Conservation (phyloP, 2,797 vertebrate genomes). For the Gila robusta region DNA sequence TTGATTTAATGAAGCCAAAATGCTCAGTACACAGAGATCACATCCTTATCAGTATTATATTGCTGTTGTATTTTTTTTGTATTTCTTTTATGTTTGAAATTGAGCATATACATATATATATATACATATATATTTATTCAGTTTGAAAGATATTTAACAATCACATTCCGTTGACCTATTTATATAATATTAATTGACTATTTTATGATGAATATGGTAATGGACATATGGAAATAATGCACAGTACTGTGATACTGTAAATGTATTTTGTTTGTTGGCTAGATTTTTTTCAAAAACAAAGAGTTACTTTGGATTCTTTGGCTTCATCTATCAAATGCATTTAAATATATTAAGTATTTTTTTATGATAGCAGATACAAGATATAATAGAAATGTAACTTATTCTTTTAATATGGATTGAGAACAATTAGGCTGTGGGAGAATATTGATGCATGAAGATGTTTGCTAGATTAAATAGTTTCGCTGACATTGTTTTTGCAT, state of each 20-base stretch:
- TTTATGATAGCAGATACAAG: not conserved
- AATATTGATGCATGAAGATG: constrained; percentile 22
- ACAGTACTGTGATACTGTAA: not conserved
- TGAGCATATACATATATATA: not conserved
- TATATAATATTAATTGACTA: not conserved
- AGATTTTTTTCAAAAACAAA: too few species aligned
- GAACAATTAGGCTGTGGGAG: too few species aligned
- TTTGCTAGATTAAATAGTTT: constrained; percentile 47
- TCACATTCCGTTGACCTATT: not conserved
- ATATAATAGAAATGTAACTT: not conserved
- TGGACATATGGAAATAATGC: not conserved
- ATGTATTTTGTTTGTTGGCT: not conserved
- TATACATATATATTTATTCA: not conserved
- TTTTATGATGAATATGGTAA: not conserved
- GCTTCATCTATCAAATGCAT: not conserved
- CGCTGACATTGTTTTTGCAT: constrained; percentile 50
- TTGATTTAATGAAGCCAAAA: not conserved
- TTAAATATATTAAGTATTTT: not conserved
- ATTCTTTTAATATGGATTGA: not conserved
- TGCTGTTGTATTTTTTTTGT: not conserved
- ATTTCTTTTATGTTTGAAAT: not conserved
- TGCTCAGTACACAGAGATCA: not conserved
- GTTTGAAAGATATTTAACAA: not conserved
- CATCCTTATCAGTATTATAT: constrained; percentile 44
- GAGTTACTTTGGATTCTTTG: not conserved